Evolutionary conservation across 2,797 vertebrate species (phyloP).

Genomic region (Poecile montanus): DNA sequence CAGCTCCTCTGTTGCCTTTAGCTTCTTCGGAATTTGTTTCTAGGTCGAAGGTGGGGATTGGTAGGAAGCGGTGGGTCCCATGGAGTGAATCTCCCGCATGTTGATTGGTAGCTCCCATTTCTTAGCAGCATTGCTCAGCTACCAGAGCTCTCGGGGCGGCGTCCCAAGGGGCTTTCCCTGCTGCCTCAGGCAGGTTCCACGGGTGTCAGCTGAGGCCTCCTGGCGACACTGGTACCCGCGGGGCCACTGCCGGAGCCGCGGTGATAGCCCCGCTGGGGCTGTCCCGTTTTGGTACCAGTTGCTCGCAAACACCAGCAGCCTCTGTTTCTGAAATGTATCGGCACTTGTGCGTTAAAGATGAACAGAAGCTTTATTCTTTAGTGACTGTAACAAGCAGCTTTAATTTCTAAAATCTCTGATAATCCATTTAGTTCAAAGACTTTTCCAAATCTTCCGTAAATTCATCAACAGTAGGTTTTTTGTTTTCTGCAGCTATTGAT

Average conservation of each 20-base stretch:
- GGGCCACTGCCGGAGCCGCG: not conserved
- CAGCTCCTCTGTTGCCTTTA: not conserved
- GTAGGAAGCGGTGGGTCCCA: not conserved
- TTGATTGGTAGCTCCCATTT: rapidly evolving
- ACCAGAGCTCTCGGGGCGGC: not conserved
- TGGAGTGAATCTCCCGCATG: rapidly evolving
- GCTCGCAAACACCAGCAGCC: not conserved
- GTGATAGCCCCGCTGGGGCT: rapidly evolving
- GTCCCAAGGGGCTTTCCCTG: not conserved
- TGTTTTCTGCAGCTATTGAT: not conserved
- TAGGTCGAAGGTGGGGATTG: not conserved
- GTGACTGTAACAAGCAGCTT: not conserved
- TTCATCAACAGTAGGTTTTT: not conserved
- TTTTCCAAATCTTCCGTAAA: not conserved
- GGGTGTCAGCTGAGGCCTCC: not conserved
- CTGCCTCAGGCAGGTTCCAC: rapidly evolving
- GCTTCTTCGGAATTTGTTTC: not conserved
- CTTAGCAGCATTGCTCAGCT: not conserved
- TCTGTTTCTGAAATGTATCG: not conserved
- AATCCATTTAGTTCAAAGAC: not conserved
- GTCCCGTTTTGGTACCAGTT: not conserved
- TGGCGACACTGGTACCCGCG: rapidly evolving
- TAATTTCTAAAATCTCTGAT: not conserved
- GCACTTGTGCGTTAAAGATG: not conserved
- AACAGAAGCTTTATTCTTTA: not conserved